Conservation (phyloP, 2,888 invertebrate species). For the Coleophora flavipennella region DNA sequence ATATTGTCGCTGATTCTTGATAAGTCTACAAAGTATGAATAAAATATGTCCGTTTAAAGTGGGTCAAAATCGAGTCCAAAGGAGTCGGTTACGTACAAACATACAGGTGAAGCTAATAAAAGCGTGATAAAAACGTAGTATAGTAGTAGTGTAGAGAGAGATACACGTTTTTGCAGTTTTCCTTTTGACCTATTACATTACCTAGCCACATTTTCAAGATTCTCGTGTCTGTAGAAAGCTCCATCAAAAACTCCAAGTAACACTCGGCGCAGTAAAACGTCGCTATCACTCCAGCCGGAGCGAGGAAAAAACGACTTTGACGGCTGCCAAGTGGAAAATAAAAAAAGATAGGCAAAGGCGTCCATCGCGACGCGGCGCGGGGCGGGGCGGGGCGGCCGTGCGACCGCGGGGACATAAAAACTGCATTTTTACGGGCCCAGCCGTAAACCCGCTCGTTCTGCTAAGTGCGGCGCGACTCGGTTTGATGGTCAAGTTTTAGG, state of each 20-base stretch:
- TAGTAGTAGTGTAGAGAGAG: too few relatives aligned
- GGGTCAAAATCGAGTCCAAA: too few relatives aligned
- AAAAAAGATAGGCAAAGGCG: slow-evolving; percentile 36
- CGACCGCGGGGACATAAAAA: slow-evolving; percentile 35
- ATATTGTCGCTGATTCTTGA: too few relatives aligned
- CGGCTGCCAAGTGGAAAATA: slow-evolving; percentile 35
- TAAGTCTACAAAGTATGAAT: too few relatives aligned
- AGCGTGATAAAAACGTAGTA: too few relatives aligned
- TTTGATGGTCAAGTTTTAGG: slow-evolving; percentile 15
- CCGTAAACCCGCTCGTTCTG: slow-evolving; percentile 31
- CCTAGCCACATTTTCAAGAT: too few relatives aligned
- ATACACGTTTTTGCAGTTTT: too few relatives aligned
- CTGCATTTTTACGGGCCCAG: slow-evolving; percentile 40
- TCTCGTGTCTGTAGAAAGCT: not conserved
- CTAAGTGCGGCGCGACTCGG: slow-evolving; percentile 22
- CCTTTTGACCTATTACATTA: too few relatives aligned
- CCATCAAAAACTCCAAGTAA: slow-evolving; percentile 1
- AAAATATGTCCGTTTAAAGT: too few relatives aligned
- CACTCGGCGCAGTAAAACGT: slow-evolving; percentile 28
- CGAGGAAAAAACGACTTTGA: slow-evolving; percentile 37
- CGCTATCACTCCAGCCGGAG: slow-evolving; percentile 24
- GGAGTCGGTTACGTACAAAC: too few relatives aligned
- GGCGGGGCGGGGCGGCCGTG: too few relatives aligned
- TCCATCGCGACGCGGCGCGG: slow-evolving; percentile 23
- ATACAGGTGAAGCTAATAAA: too few relatives aligned